Evolutionary conservation across 1,140 invertebrate genomes (phyloP).

Genomic region (Lutraria rhynchaena): DNA sequence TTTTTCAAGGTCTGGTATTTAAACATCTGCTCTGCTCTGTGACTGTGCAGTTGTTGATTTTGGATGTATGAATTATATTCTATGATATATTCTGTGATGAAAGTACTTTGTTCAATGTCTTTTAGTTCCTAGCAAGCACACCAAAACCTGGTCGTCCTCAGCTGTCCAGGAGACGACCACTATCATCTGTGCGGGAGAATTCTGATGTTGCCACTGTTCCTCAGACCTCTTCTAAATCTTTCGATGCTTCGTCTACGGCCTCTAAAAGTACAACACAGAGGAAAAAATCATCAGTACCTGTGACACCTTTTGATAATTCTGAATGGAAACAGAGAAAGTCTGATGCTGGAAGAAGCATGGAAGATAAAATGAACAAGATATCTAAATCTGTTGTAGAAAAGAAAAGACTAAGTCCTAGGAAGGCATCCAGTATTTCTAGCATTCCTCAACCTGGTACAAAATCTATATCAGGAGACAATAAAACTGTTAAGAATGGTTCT

Average conservation of each 20-base stretch:
- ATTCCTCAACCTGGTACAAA: too few species aligned
- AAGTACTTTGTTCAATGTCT: not conserved
- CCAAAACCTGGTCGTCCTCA: slow-evolving; percentile 43
- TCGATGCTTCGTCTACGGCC: not conserved
- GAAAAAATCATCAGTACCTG: slow-evolving; percentile 3
- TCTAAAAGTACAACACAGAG: not conserved
- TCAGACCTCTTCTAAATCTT: not conserved
- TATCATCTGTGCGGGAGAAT: not conserved
- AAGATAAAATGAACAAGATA: too few species aligned
- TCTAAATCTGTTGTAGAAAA: too few species aligned
- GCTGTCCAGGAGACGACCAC: slow-evolving; percentile 31
- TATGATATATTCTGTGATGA: not conserved
- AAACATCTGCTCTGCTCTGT: not conserved
- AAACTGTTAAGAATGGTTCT: too few species aligned
- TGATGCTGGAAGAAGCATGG: too few species aligned
- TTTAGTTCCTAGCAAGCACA: slow-evolving; percentile 44
- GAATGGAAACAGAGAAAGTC: too few species aligned
- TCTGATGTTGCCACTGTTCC: not conserved
- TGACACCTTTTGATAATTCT: too few species aligned
- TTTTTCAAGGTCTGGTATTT: not conserved
- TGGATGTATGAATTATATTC: not conserved
- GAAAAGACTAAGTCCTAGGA: too few species aligned
- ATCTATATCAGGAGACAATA: too few species aligned
- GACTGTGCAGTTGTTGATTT: not conserved
- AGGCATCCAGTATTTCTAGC: too few species aligned